Evolutionary conservation across 2,888 invertebrate genomes (phyloP), one percentile per base, ranked within the genome.

Genomic region (Cryptocephalus primarius): DNA sequence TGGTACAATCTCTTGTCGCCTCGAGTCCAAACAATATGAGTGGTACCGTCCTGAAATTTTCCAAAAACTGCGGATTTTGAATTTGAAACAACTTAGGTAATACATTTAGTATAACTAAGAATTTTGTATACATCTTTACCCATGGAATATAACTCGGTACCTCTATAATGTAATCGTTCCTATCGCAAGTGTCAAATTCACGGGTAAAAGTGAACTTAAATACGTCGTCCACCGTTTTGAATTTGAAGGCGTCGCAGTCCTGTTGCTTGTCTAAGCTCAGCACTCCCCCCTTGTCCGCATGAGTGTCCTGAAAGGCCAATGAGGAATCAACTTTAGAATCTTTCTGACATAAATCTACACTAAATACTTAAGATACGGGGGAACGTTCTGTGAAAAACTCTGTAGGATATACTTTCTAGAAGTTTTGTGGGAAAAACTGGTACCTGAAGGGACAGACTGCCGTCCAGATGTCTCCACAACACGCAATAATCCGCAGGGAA

Each of bases 131-230:
- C n/a, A n/a, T n/a, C n/a, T n/a, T n/a, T n/a, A n/a, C n/a, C n/a
- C 6, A 22, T 22, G 22, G 22, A 22, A 22, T 22, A 6, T 4
- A 11, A n/a, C n/a, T 36, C 42, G 39, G 60, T 72, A 84, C 88
- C 76, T 87, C 83, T 53, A 88, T 83, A 11, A 84, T 63, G 61
- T 88, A 88, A 65, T 86, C 83, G 44, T 75, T 69, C 11, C 75
- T 71, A 64, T 91, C 89, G 61, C 93, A 93, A 1, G 91, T 91
- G 63, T 91, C 89, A 60, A 92, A 88, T 62, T 79, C 78, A 45
- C 91, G 75, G 33, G 80, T 76, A 62, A 87, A 93, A 1, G 83
- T 79, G 62, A 89, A 80, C 45, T 82, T 80, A 9, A 78, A 73
- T 43, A 81, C 75, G 38, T 76, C 72, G 42, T 74, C 70, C 31